phyloP scores from a whole-genome alignment of 2,888 invertebrate genomes.

The Labia minor region DNA sequence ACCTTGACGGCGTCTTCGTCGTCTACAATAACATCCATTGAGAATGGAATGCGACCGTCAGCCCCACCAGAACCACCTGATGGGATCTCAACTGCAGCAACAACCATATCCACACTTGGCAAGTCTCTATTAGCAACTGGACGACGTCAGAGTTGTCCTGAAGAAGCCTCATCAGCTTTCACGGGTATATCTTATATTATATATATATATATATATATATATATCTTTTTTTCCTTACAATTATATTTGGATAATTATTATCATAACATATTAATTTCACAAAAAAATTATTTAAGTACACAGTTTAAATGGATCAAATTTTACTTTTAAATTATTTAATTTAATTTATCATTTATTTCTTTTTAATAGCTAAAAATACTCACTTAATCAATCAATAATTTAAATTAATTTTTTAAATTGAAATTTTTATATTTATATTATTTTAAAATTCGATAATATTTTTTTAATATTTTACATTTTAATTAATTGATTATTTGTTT shows the following conservation, averaged over 20 bases:
- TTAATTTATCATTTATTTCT: no score
- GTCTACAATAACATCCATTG: background rate
- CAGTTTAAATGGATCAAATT: no score
- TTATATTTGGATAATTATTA: no score
- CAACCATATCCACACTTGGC: background rate
- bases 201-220: no score
- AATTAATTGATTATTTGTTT: background rate
- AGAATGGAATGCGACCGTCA: background rate
- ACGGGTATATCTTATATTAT: background rate
- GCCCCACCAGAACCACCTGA: background rate
- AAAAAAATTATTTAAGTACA: no score
- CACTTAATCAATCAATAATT: no score
- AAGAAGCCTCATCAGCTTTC: background rate
- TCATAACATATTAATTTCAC: no score
- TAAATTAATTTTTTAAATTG: no score
- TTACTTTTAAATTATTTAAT: no score
- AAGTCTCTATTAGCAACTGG: background rate
- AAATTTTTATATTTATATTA: no score
- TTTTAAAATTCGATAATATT: no score
- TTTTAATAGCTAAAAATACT: no score
- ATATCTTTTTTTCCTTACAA: background rate
- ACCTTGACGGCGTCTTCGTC: background rate
- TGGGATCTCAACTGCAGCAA: background rate
- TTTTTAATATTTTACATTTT: background rate
- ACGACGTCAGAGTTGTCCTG: slow-evolving; percentile 1